Conservation (phyloP, 2,797 vertebrate genomes). For the Heterohyrax brucei region DNA sequence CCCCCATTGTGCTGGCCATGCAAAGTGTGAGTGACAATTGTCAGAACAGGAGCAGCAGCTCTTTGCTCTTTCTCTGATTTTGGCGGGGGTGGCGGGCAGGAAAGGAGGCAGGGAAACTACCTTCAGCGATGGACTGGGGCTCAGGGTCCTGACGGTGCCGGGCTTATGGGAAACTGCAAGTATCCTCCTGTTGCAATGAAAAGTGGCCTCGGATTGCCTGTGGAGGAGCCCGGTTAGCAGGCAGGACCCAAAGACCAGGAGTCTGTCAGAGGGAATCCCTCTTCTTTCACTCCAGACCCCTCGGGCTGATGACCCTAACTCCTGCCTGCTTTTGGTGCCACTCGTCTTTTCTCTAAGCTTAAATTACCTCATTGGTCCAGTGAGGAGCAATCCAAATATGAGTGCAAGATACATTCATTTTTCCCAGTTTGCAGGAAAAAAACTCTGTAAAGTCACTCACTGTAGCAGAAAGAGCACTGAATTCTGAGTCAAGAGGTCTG, state of each 20-base stretch:
- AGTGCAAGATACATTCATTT: not conserved
- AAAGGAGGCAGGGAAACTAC: conserved; percentile 59
- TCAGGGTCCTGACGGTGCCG: conserved; percentile 71
- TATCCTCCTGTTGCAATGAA: not conserved
- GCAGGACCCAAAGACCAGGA: not conserved
- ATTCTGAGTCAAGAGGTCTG: not conserved
- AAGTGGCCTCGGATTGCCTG: not conserved
- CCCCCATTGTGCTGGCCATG: conserved; percentile 66
- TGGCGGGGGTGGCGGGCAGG: no score
- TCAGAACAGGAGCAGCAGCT: conserved; percentile 83
- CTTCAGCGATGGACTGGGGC: conserved; percentile 75
- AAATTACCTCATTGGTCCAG: conserved; percentile 16
- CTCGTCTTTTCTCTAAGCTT: conserved; percentile 57
- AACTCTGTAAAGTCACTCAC: not conserved
- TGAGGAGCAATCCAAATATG: not conserved
- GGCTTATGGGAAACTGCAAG: conserved; percentile 66
- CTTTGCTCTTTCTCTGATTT: conserved; percentile 75
- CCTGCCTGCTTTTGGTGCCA: conserved; percentile 55
- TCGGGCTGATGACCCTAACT: conserved; percentile 27
- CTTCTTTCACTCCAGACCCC: conserved; percentile 63
- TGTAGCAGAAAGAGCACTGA: not conserved
- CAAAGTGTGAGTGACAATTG: conserved; percentile 70
- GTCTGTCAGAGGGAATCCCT: conserved; percentile 74
- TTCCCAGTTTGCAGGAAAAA: not conserved
- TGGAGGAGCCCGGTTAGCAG: not conserved